Base-by-base conservation (phyloP, 2,113 vertebrate genomes). In the Hemibagrus wyckioides region DNA sequence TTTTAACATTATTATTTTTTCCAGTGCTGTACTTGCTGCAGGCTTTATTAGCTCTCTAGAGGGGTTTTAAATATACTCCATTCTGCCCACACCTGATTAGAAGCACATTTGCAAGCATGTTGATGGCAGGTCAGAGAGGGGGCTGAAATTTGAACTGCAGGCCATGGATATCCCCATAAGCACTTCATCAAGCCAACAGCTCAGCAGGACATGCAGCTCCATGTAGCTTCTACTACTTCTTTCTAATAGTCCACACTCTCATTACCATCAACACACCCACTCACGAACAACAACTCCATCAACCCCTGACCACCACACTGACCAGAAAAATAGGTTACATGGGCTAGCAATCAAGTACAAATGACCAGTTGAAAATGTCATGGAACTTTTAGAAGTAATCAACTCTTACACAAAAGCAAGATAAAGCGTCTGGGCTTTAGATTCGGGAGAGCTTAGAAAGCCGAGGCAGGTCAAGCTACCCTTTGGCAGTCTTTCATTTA, bases 61-160 rank as follows among this genome's bases (percentile, higher is more conserved):
- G 81, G 41, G 52, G 54, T 57, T 14, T 88, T 71, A 88, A 88
- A 92, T 91, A 86, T 89, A 91, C 88, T 86, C 89, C 61, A 50
- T 73, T 59, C 82, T 87, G 83, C 82, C 85, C 65, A 82, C 71
- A 73, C 65, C 80, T 79, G 81, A 89, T 89, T 88, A 89, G 88
- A 91, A 90, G 67, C 77, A 84, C 85, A 89, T 88, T 85, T 86
- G 86, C 86, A 88, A 67, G 59, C 50, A 81, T 65, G 80, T 54
- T 61, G 71, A 85, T 84, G 83, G 86, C 80, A 83, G 52, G 48
- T 54, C 65, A 77, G 23, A 82, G 69, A 19, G 11, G 87, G 25
- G 28, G 73, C 69, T 86, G 89, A 87, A 90, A 90, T 82, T 36
- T 69, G 88, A 88, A 80, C 88, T 71, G 76, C 44, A 33, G 33